A percentile compares a stretch with the other conserved stretches of the same genome.
Evolutionary conservation across 2,888 invertebrate species (phyloP).

Genomic region (Tenthredo mesomela): DNA sequence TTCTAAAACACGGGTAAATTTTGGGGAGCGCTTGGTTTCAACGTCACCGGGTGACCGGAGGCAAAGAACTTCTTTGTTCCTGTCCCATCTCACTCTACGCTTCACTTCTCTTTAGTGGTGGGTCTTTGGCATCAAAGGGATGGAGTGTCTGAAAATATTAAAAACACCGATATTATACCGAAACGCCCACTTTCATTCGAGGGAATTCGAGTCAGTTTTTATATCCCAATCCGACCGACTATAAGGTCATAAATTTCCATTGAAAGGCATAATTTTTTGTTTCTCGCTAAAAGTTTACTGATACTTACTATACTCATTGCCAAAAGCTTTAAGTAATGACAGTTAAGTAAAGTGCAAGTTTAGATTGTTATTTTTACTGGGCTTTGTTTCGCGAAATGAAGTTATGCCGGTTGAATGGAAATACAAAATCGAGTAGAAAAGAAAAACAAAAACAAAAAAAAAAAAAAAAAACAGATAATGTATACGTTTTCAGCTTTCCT

Average conservation of each 20-base stretch:
- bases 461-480: not conserved
- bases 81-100: conserved; percentile 40
- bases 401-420: not conserved
- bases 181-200: not conserved
- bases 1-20: conserved; percentile 8
- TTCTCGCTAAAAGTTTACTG: not conserved
- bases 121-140: conserved; percentile 35
- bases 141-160: conserved; percentile 36
- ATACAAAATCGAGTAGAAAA: no score
- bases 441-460: no score
- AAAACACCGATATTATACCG: conserved; percentile 30
- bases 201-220: not conserved
- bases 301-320: not conserved
- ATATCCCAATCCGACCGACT: not conserved
- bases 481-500: not conserved
- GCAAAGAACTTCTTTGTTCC: conserved; percentile 47
- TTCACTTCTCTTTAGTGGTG: conserved; percentile 23
- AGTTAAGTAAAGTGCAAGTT: not conserved
- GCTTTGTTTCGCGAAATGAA: not conserved
- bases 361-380: not conserved
- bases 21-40: conserved; percentile 23
- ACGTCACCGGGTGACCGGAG: conserved; percentile 39
- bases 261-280: not conserved
- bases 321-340: not conserved
- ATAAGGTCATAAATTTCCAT: not conserved